Base-by-base conservation (phyloP, 2,888 invertebrate genomes). In the Margaritifera margaritifera region DNA sequence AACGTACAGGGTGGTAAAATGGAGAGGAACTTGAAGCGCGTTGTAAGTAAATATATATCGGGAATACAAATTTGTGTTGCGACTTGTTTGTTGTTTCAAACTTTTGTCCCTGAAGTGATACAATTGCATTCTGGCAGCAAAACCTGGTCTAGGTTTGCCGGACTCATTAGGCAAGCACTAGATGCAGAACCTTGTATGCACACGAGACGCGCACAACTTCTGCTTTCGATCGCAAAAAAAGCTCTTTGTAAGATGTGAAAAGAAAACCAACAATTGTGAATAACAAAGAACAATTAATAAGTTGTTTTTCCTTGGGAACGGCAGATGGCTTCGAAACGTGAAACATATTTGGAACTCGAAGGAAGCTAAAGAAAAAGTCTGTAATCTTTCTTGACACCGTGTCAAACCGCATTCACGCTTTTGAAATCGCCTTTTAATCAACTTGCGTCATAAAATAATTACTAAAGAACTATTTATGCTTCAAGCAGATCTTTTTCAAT, bases 281-380 rank as follows among this genome's bases (percentile, higher is more conserved):
- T 76, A 79, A 81, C 80, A 81, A 80, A 83, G 83, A 80, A 81
- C 80, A 83, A 83, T 83, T 80, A 81, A 79, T 75, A 78, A 78
- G 76, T 80, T 80, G 80, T 81, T 83, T 81, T 79, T 80, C 74
- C 68, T 75, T 75, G 74, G 66, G 69, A 67, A 72, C 73, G 80
- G 81, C 82, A 82, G 82, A 82, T 82, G 82, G 81, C 74, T 71
- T 74, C 68, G 42, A 42, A 42, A 42, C 42, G 42, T 42, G 42
- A 42, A 42, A 42, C 42, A 42, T 42, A 42, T 74, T 78, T 78
- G 71, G 72, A 74, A 69, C 74, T 74, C 70, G 69, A 66, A 74
- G 72, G 69, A 71, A 77, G 71, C 68, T 71, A 71, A 73, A 75
- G 71, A 67, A 74, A 76, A 75, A 74, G 74, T 74, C 72, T 60